Percentiles rank a stretch among this genome's conserved stretches.
These are phyloP conservation scores for Heterodera schachtii DNA, from an alignment of 1,140 invertebrate genomes.

Conservation along the genomic window DNA sequence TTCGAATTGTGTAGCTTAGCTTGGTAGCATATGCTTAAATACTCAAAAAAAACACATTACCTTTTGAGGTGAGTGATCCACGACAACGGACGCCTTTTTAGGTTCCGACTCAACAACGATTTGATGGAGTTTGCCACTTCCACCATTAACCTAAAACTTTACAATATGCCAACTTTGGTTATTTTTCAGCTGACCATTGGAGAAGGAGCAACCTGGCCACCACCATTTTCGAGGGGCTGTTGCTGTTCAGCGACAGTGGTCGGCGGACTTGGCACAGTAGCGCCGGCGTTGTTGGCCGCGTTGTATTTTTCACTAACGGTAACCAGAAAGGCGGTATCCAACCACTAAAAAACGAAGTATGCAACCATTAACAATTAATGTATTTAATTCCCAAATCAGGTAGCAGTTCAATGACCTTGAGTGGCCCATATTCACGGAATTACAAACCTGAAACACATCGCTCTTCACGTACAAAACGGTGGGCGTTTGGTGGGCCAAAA, in stretches of 20 bases:
- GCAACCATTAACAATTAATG: not conserved
- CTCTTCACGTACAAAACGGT: constrained; percentile 37
- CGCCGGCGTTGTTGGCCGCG: constrained; percentile 19
- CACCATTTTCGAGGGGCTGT: constrained; percentile 19
- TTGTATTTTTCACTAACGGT: constrained; percentile 12
- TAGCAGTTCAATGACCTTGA: not conserved
- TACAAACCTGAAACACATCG: constrained; percentile 33
- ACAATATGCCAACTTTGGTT: too few relatives aligned
- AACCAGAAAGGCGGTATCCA: constrained; percentile 31
- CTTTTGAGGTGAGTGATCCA: too few relatives aligned
- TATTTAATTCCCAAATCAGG: not conserved
- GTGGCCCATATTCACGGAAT: not conserved
- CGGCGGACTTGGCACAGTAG: not conserved
- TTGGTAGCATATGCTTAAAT: too few relatives aligned
- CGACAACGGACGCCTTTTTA: too few relatives aligned
- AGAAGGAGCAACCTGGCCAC: not conserved
- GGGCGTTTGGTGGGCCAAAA: constrained; percentile 31
- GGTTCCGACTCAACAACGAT: too few relatives aligned
- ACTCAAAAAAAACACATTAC: too few relatives aligned
- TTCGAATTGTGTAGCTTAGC: too few relatives aligned
- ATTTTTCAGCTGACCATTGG: not conserved
- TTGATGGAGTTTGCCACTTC: too few relatives aligned
- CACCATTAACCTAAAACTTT: not conserved
- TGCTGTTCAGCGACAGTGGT: constrained; percentile 12
- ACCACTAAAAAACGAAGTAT: constrained; percentile 22